Evolutionary conservation across 2,113 vertebrate genomes (phyloP).

Genomic region (Taxidea taxus): DNA sequence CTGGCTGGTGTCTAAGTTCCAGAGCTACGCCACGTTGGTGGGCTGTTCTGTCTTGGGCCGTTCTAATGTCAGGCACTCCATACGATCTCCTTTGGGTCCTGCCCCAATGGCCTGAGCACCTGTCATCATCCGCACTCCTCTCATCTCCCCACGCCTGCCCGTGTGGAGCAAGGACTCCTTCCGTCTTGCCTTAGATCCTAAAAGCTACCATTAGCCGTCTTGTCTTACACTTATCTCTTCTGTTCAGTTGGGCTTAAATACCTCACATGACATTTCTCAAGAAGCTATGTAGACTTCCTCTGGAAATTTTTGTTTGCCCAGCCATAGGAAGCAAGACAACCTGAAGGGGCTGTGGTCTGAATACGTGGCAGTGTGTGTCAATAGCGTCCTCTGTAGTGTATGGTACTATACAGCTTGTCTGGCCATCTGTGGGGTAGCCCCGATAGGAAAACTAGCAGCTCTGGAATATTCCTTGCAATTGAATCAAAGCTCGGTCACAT

Average conservation of each 20-base stretch:
- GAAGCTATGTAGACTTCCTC: neutral
- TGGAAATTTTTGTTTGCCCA: neutral
- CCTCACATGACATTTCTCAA: neutral
- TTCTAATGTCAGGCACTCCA: neutral
- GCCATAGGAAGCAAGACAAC: neutral
- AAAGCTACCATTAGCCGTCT: neutral
- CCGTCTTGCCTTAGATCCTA: neutral
- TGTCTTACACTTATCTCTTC: neutral
- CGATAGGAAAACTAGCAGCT: neutral
- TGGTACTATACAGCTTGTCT: neutral
- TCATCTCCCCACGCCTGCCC: neutral
- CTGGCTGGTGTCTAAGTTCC: neutral
- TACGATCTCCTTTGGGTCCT: neutral
- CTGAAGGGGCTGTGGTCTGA: neutral
- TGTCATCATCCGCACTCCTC: neutral
- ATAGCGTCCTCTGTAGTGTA: neutral
- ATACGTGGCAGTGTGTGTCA: neutral
- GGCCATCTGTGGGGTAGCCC: neutral
- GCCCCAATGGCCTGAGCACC: neutral
- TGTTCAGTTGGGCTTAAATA: neutral
- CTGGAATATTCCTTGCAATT: neutral
- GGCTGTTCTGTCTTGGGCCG: neutral
- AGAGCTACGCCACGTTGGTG: accelerated
- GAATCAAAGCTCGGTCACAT: neutral
- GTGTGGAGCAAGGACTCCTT: neutral